Conservation (phyloP, 2,113 vertebrate genomes). For the Donacobius atricapilla region DNA sequence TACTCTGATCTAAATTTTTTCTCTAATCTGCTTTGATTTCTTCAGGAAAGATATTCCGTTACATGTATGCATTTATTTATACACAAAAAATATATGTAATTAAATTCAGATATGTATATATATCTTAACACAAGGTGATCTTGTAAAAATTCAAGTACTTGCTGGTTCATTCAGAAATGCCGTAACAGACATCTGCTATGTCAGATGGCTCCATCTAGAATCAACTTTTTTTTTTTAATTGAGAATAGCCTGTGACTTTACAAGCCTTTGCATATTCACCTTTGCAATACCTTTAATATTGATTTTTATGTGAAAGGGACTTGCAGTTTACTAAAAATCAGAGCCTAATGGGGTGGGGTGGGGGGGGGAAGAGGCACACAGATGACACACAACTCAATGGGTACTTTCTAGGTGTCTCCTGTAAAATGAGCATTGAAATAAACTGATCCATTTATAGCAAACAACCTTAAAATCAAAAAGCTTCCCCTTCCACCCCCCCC, state of each 20-base stretch:
- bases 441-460: not conserved
- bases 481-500: too few relatives aligned
- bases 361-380: rapidly evolving
- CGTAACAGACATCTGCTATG: not conserved
- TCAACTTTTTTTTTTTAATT: not conserved
- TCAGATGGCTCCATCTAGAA: not conserved
- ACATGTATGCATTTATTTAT: not conserved
- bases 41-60: not conserved
- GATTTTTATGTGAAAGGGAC: not conserved
- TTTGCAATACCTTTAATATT: not conserved
- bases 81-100: not conserved
- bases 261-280: not conserved
- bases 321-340: not conserved
- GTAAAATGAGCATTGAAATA: not conserved
- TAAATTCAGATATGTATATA: not conserved
- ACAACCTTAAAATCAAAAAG: not conserved
- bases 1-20: not conserved
- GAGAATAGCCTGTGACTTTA: not conserved
- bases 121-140: not conserved
- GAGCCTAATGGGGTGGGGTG: rapidly evolving
- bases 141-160: not conserved
- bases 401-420: not conserved
- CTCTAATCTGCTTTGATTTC: not conserved
- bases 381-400: not conserved
- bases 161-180: not conserved